Conservation (phyloP, 2,888 invertebrate species). For the Drosophila subsilvestris region DNA sequence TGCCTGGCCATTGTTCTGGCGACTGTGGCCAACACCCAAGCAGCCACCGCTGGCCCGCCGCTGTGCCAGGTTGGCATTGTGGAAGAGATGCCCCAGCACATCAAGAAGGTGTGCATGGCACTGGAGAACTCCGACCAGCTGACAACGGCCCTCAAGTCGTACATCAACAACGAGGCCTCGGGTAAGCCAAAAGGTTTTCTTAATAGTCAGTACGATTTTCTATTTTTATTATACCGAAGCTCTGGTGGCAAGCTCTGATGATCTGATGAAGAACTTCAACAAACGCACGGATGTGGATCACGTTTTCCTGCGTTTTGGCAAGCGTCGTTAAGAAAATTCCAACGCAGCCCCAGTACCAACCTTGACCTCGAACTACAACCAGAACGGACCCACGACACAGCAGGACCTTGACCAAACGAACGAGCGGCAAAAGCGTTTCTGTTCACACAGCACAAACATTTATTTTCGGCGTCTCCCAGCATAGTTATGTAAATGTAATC, state of each 20-base stretch:
- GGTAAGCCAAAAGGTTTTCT: conserved; percentile 64
- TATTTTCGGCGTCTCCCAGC: conserved; percentile 57
- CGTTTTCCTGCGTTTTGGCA: conserved; percentile 94
- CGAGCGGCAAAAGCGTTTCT: conserved; percentile 46
- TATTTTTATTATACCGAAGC: conserved; percentile 60
- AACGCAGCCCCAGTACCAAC: background rate
- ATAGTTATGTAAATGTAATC: conserved; percentile 38
- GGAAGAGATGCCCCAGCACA: conserved; percentile 86
- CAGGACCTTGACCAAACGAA: conserved; percentile 44
- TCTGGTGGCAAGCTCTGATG: conserved; percentile 82
- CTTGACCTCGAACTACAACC: background rate
- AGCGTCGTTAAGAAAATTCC: conserved; percentile 87
- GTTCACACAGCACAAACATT: conserved; percentile 45
- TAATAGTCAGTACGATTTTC: background rate
- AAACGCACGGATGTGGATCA: conserved; percentile 96
- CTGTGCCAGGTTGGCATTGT: conserved; percentile 86
- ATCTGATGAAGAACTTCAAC: conserved; percentile 86
- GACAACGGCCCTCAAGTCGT: conserved; percentile 81
- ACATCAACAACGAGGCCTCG: conserved; percentile 84
- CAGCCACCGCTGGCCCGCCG: conserved; percentile 84
- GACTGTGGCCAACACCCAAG: conserved; percentile 54
- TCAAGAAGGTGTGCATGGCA: conserved; percentile 86
- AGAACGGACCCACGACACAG: conserved; percentile 24
- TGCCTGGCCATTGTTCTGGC: conserved; percentile 59
- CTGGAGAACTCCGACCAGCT: conserved; percentile 84